A percentile compares a stretch with the other conserved stretches of the same genome.
Conservation (phyloP, 2,888 invertebrate species). For the Calameuta idolon region DNA sequence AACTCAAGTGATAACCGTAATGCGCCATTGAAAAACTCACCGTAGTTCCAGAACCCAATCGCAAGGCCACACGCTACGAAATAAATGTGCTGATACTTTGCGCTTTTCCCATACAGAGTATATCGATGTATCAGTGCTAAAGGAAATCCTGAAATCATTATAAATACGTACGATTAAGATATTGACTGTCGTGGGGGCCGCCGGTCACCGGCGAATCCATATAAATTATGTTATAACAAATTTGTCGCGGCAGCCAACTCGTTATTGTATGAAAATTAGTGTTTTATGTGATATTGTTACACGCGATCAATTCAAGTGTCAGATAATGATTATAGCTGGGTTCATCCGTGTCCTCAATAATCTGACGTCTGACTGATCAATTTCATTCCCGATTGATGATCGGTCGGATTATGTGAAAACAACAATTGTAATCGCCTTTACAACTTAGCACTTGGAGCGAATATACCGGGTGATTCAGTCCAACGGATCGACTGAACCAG, state of each 20-base stretch:
- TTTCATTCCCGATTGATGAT: neutral
- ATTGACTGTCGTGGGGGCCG: no score
- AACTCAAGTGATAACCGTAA: neutral
- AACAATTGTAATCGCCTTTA: neutral
- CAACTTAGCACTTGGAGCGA: neutral
- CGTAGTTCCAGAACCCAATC: conserved; percentile 89
- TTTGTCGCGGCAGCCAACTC: no score
- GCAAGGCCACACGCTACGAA: conserved; percentile 79
- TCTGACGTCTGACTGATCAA: neutral
- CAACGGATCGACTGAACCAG: neutral
- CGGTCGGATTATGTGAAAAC: neutral
- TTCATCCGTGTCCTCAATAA: neutral
- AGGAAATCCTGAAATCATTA: conserved; percentile 76
- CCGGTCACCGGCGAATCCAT: no score
- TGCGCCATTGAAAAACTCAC: conserved; percentile 61
- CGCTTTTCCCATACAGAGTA: conserved; percentile 70
- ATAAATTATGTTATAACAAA: no score
- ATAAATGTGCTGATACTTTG: conserved; percentile 77
- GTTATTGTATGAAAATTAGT: neutral
- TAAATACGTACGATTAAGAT: conserved; percentile 23
- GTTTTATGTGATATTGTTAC: no score
- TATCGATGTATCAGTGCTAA: conserved; percentile 76
- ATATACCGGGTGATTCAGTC: neutral
- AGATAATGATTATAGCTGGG: neutral
- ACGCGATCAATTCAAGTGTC: neutral